These are phyloP conservation scores for Eugnorisma glareosa DNA, from an alignment of 2,888 invertebrate species.

Conservation along the genomic window DNA sequence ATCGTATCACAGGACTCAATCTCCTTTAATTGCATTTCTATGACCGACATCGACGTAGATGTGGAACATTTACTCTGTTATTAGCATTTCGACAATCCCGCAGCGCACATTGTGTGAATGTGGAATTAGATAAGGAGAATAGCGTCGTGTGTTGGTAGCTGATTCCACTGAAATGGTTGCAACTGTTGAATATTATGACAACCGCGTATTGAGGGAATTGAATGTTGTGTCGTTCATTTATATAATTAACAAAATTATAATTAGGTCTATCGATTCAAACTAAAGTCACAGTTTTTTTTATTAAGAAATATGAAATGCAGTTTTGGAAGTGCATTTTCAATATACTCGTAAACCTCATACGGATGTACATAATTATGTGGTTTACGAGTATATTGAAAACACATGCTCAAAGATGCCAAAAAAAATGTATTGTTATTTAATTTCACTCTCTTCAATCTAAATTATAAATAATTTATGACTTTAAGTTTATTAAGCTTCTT, in stretches of 20 bases:
- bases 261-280: background rate
- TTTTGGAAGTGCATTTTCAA: background rate
- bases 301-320: background rate
- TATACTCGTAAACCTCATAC: too few relatives aligned
- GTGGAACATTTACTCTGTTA: background rate
- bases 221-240: too few relatives aligned
- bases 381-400: background rate
- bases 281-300: background rate
- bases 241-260: background rate
- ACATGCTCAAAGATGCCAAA: background rate
- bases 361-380: too few relatives aligned
- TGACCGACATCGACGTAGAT: background rate
- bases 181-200: background rate
- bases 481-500: slow-evolving; percentile 6
- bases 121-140: background rate
- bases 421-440: background rate
- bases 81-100: background rate
- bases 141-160: background rate
- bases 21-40: background rate
- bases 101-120: background rate
- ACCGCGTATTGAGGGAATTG: background rate
- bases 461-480: background rate
- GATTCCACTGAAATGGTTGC: background rate
- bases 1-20: background rate
- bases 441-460: background rate